These are phyloP conservation scores for Caenorhabditis inopinata DNA, from an alignment of 1,140 invertebrate species.

Conservation along the genomic window DNA sequence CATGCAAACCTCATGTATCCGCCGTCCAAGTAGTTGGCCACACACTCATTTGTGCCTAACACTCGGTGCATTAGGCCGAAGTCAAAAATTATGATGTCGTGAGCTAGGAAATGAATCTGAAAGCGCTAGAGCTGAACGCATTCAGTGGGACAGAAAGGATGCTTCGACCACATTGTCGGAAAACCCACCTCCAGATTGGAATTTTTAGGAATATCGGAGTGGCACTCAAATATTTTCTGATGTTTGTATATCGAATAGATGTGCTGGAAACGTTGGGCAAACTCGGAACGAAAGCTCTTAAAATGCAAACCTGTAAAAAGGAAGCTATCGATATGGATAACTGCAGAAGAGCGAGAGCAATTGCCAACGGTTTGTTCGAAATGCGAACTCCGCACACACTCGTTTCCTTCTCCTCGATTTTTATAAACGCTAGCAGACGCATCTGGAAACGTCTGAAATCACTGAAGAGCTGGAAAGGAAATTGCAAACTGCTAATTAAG, in stretches of 20 bases:
- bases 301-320: conserved; percentile 35
- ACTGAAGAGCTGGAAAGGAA: too few relatives aligned
- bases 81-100: conserved; percentile 63
- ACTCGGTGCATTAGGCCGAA: conserved; percentile 61
- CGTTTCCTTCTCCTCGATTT: conserved; percentile 1
- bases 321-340: conserved; percentile 9
- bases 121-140: not conserved
- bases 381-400: not conserved
- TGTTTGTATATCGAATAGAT: conserved; percentile 54
- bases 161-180: too few relatives aligned
- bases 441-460: not conserved
- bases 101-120: conserved; percentile 54
- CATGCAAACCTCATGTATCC: conserved; percentile 60
- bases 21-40: conserved; percentile 61
- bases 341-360: conserved; percentile 2
- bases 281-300: not conserved
- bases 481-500: too few relatives aligned
- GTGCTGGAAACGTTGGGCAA: conserved; percentile 49
- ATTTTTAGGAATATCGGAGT: conserved; percentile 47
- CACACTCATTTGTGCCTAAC: conserved; percentile 60
- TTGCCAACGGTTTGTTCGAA: conserved; percentile 25
- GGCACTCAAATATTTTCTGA: conserved; percentile 56
- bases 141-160: not conserved
- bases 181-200: conserved; percentile 24
- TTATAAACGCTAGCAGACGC: not conserved